A percentile compares a stretch with the other conserved stretches of the same genome.
Conservation (phyloP, 2,888 invertebrate species). For the Trimorus sp. region DNA sequence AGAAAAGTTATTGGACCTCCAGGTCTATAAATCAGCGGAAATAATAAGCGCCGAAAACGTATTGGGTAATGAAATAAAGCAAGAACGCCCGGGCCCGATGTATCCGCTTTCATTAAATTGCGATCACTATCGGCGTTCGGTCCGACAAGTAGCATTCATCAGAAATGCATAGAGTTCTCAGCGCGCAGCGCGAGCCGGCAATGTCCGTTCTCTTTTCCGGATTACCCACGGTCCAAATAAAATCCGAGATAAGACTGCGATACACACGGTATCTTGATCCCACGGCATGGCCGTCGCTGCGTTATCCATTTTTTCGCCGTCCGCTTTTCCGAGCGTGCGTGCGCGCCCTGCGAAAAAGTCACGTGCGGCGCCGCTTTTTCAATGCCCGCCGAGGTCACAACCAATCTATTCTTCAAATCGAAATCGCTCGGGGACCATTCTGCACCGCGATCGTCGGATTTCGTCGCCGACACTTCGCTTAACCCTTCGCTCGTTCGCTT, state of each 20-base stretch:
- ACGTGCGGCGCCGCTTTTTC: conserved; percentile 73
- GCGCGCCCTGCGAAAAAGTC: conserved; percentile 73
- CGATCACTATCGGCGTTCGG: conserved; percentile 74
- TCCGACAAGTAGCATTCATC: conserved; percentile 75
- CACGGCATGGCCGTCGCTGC: conserved; percentile 36
- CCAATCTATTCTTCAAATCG: conserved; percentile 50
- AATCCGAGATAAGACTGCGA: conserved; percentile 70
- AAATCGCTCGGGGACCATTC: conserved; percentile 27
- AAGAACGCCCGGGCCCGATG: conserved; percentile 27
- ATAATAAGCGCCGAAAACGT: conserved; percentile 6
- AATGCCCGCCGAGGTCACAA: conserved; percentile 63
- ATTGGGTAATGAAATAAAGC: conserved; percentile 40
- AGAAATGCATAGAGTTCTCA: conserved; percentile 78
- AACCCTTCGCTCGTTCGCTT: too few relatives aligned
- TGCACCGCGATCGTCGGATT: conserved; percentile 2
- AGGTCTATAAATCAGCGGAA: conserved; percentile 9
- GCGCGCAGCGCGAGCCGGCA: conserved; percentile 68
- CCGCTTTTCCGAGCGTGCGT: conserved; percentile 65
- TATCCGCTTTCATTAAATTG: conserved; percentile 75
- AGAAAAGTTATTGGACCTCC: neutral
- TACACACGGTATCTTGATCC: conserved; percentile 57
- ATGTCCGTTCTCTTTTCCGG: conserved; percentile 66
- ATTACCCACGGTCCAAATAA: conserved; percentile 69
- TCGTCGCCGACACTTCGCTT: too few relatives aligned
- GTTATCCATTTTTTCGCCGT: conserved; percentile 23